Base-by-base conservation (phyloP, 2,797 vertebrate species). In the Scolopax bukidnonensis region DNA sequence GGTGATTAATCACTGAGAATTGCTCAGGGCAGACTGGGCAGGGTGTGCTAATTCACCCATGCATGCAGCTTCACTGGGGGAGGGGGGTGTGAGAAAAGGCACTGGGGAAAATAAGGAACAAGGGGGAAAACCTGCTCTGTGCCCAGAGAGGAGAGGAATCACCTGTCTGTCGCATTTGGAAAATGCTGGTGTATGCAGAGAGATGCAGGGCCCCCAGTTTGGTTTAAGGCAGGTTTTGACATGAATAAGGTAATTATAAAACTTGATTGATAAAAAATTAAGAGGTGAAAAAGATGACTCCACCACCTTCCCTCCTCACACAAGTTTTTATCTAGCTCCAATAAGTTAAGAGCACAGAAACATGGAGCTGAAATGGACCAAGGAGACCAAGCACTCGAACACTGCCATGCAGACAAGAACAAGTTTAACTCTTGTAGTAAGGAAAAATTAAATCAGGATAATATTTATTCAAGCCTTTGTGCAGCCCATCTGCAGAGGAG, bases 161-260 rank as follows among this genome's bases (percentile, higher is more conserved):
- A 0, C 24, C 8, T 56, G n/a, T 12, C 10, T 21, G 0, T 11
- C 33, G 45, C 56, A 0, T 36, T 32, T 54, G 65, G 56, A 48
- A 59, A 12, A 47, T 9, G 25, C 41, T 81, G 87, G n/a, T 69
- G 0, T 20, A 3, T 0, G 15, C n/a, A 30, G 21, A 36, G 71
- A 6, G 51, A 4, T 4, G 32, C 51, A 30, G 41, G 45, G 63
- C 30, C 36, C 12, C 24, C 0, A 3, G 0, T 3, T 33, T 33
- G 45, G 14, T 32, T 64, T 47, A 6, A 45, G 20, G 59, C 14
- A 56, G 38, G 1, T 70, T 54, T 32, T 59, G 60, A 45, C 24
- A 8, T 12, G 9, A 33, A 14, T 40, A 17, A 81, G 11, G 11
- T n/a, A 16, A 11, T 50, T 75, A 41, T 40, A 40, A 60, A 67